phyloP scores from a whole-genome alignment of 2,797 vertebrate genomes.

The Ciconia nigra region DNA sequence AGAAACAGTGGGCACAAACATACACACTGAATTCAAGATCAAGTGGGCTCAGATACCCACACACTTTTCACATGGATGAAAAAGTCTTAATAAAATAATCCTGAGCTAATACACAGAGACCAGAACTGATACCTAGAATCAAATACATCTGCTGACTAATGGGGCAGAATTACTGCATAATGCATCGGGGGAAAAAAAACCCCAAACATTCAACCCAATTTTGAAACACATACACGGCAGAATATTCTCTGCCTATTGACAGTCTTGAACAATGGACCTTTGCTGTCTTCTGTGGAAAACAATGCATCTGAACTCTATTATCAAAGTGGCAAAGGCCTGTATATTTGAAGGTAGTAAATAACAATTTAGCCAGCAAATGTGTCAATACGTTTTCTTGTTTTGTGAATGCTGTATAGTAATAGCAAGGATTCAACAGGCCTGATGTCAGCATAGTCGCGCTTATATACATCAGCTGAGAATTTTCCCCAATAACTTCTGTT shows the following conservation, averaged over 20 bases:
- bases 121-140: not conserved
- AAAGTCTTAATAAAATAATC: not conserved
- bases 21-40: not conserved
- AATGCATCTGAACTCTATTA: not conserved
- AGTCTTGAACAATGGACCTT: not conserved
- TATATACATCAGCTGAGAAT: not conserved
- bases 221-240: accelerated
- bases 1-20: not conserved
- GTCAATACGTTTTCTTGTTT: not conserved
- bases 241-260: not conserved
- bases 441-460: not conserved
- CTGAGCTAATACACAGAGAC: not conserved
- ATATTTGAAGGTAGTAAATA: not conserved
- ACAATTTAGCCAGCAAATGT: accelerated
- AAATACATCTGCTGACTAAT: not conserved
- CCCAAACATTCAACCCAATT: not conserved
- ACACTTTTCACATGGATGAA: not conserved
- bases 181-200: accelerated
- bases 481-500: not conserved
- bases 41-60: not conserved
- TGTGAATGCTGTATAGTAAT: not conserved
- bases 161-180: not conserved
- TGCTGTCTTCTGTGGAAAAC: not conserved
- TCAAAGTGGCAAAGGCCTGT: not conserved
- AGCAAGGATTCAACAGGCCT: not conserved